phyloP scores from a whole-genome alignment of 1,140 invertebrate species.

The Glossosoma conforme region DNA sequence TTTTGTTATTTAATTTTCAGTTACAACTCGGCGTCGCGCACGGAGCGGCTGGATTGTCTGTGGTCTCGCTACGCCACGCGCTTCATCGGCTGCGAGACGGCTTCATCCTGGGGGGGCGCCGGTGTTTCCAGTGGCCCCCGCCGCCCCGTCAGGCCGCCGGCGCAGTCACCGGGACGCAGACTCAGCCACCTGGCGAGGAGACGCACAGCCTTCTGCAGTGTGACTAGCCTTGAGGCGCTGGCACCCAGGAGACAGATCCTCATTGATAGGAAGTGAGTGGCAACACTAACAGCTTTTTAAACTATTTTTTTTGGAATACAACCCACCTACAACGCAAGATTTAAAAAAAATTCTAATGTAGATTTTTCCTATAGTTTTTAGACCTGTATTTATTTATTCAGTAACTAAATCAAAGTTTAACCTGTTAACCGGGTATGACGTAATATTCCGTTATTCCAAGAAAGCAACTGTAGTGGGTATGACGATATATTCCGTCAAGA shows the following conservation, averaged over 20 bases:
- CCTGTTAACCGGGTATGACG: too few species aligned
- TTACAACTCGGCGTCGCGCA: conserved; percentile 56
- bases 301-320: too few species aligned
- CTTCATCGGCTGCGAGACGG: conserved; percentile 61
- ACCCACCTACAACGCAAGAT: too few species aligned
- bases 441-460: too few species aligned
- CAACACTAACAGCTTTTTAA: not conserved
- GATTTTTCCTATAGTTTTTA: too few species aligned
- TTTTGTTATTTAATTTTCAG: conserved; percentile 43
- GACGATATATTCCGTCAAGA: too few species aligned
- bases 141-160: conserved; percentile 39
- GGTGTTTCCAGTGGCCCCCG: conserved; percentile 20
- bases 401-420: too few species aligned
- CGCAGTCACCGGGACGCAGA: conserved; percentile 61
- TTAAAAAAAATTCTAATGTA: too few species aligned
- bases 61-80: conserved; percentile 55
- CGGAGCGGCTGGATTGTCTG: conserved; percentile 59
- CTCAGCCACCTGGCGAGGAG: conserved; percentile 61
- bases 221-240: conserved; percentile 42
- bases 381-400: too few species aligned
- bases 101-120: conserved; percentile 54
- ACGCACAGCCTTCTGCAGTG: conserved; percentile 60
- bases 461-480: too few species aligned
- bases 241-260: conserved; percentile 43
- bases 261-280: conserved; percentile 49